phyloP scores from a whole-genome alignment of 2,113 vertebrate species.

The Condylura cristata region DNA sequence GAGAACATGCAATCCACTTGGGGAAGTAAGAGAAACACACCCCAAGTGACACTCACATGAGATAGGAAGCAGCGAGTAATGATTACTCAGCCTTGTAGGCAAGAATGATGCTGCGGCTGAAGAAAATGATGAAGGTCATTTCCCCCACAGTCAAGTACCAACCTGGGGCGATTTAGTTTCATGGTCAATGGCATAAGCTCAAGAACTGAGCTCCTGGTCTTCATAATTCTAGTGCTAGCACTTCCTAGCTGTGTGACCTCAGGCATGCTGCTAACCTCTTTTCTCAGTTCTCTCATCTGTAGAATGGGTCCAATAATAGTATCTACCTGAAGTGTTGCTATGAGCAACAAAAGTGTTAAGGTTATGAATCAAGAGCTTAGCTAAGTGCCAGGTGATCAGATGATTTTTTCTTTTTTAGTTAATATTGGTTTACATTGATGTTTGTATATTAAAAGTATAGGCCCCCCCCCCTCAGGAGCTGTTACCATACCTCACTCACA shows the following conservation, averaged over 20 bases:
- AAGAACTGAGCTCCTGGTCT: background rate
- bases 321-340: background rate
- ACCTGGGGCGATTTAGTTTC: background rate
- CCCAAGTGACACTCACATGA: background rate
- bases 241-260: background rate
- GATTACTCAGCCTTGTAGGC: background rate
- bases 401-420: too few species aligned
- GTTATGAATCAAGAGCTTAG: background rate
- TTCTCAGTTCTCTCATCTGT: background rate
- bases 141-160: background rate
- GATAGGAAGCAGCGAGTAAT: background rate
- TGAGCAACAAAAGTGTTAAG: background rate
- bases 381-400: background rate
- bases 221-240: background rate
- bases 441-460: too few species aligned
- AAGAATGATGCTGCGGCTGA: background rate
- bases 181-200: background rate
- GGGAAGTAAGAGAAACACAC: background rate
- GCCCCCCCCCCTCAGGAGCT: too few species aligned
- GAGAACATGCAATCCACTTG: background rate
- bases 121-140: background rate
- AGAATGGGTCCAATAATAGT: conserved; percentile 7
- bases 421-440: too few species aligned
- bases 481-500: too few species aligned
- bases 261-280: background rate